These are phyloP conservation scores for Temnothorax rugatulus DNA, from an alignment of 2,888 invertebrate species.

Conservation along the genomic window DNA sequence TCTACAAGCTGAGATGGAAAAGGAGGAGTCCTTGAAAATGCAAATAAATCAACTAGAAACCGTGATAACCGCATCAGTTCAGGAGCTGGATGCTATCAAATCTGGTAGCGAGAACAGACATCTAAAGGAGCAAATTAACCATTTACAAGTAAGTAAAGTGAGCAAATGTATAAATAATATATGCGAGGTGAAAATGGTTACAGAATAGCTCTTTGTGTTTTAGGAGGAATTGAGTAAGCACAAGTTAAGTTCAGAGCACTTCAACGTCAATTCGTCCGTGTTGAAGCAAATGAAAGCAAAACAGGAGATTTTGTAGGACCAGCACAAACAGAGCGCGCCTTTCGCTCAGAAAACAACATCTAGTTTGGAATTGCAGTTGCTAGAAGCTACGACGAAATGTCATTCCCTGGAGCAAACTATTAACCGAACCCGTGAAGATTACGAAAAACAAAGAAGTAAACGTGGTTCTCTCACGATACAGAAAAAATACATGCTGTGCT, in stretches of 20 bases:
- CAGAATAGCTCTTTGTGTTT: not conserved
- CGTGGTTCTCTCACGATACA: too few relatives aligned
- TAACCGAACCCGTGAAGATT: too few relatives aligned
- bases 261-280: constrained; percentile 86
- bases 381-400: constrained; percentile 86
- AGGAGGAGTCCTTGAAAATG: constrained; percentile 89
- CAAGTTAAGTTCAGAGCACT: constrained; percentile 86
- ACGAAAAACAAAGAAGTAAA: too few relatives aligned
- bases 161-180: too few relatives aligned
- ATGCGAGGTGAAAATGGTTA: constrained; percentile 3
- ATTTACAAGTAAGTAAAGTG: constrained; percentile 87
- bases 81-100: constrained; percentile 87
- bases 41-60: constrained; percentile 88
- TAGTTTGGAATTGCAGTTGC: constrained; percentile 87
- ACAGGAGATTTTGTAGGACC: constrained; percentile 94
- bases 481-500: constrained; percentile 94
- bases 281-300: constrained; percentile 89
- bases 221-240: constrained; percentile 87
- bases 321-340: constrained; percentile 92
- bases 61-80: constrained; percentile 87
- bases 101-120: constrained; percentile 86
- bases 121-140: constrained; percentile 86
- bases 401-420: constrained; percentile 80
- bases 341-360: constrained; percentile 90
- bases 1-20: constrained; percentile 89